These are phyloP conservation scores for Latrodectus geometricus DNA, from an alignment of 1,140 invertebrate genomes.

Conservation along the genomic window DNA sequence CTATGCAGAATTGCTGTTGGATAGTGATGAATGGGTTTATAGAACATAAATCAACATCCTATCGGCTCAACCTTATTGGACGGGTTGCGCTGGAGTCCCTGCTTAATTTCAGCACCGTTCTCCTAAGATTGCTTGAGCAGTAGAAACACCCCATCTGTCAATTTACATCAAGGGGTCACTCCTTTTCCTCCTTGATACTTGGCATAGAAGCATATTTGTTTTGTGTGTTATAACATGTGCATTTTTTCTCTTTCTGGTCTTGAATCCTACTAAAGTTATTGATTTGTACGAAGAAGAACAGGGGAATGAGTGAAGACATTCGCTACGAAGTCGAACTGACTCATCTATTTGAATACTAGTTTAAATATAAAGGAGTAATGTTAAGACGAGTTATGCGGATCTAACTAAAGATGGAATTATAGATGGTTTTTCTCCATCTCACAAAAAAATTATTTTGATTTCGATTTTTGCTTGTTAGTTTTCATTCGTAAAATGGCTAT, in stretches of 20 bases:
- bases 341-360: too few species aligned
- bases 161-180: not conserved
- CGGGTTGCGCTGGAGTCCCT: conserved; percentile 18
- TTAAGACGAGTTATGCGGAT: too few species aligned
- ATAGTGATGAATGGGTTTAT: conserved; percentile 22
- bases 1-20: conserved; percentile 27
- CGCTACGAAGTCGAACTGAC: too few species aligned
- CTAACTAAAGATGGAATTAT: too few species aligned
- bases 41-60: conserved; percentile 49
- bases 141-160: conserved; percentile 31
- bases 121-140: not conserved
- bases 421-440: too few species aligned
- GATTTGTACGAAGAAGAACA: not conserved
- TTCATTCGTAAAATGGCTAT: too few species aligned
- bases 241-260: not conserved
- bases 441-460: too few species aligned
- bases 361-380: too few species aligned
- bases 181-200: conserved; percentile 1
- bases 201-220: not conserved
- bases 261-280: not conserved
- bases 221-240: not conserved
- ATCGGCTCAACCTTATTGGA: conserved; percentile 34
- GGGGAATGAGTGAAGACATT: not conserved
- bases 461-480: too few species aligned
- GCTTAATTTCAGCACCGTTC: conserved; percentile 23